Percentiles rank a stretch among this genome's conserved stretches.
These are phyloP conservation scores for Colinus virginianus DNA, from an alignment of 2,113 vertebrate species.

Conservation along the genomic window DNA sequence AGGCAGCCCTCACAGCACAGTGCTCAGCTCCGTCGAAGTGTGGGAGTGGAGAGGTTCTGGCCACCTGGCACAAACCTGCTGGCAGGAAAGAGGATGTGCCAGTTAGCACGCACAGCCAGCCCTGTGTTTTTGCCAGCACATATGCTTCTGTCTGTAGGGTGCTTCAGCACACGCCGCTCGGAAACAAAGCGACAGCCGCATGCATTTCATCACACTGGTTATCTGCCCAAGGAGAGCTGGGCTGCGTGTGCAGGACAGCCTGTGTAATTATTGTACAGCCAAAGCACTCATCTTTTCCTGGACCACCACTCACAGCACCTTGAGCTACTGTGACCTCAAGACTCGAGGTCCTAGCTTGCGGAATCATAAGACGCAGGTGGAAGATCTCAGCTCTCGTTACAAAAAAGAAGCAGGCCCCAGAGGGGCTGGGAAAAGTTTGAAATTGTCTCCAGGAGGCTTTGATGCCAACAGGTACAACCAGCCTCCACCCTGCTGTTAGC, in stretches of 20 bases:
- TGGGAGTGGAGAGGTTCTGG: neutral
- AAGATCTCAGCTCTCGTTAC: neutral
- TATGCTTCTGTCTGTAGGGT: constrained; percentile 1
- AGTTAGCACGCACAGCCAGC: neutral
- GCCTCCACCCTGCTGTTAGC: neutral
- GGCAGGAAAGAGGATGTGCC: neutral
- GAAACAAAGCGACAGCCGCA: neutral
- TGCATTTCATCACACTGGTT: neutral
- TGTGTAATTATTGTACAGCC: neutral
- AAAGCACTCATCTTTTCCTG: neutral
- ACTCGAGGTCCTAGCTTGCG: neutral
- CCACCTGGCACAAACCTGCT: neutral
- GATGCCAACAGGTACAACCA: neutral
- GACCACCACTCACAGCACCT: neutral
- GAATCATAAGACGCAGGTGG: neutral
- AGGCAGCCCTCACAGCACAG: neutral
- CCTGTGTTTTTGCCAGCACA: neutral
- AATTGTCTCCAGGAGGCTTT: neutral
- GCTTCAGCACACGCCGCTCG: neutral
- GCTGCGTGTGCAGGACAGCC: neutral
- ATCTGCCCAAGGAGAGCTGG: neutral
- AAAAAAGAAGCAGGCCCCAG: neutral
- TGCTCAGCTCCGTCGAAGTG: neutral
- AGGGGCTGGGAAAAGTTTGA: neutral
- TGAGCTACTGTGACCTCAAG: neutral